Evolutionary conservation across 2,797 vertebrate species (phyloP), one percentile per base, ranked within the genome.

Genomic region (Hippoglossus hippoglossus): DNA sequence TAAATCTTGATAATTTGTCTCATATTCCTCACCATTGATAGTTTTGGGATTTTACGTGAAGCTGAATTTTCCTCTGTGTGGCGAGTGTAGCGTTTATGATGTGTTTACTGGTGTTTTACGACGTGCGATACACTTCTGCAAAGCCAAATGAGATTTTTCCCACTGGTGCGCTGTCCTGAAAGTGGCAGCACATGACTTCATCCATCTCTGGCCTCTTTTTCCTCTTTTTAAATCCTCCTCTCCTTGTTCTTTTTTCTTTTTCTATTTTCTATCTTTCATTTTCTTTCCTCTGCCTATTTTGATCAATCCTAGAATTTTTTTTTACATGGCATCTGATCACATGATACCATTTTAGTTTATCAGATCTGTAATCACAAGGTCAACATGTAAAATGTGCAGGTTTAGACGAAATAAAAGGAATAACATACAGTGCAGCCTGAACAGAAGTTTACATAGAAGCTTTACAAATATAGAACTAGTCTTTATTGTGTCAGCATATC

Each of bases 61-160:
- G 44, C 15, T 34, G 22, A 53, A 54, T 47, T 68, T 58, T 39
- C 61, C 60, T 34, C 3, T 63, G 19, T 28, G 11, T 25, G 15
- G 31, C 22, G 56, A 18, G 49, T 61, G 12, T 4, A 10, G 58
- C 47, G 73, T 86, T 84, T 65, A 83, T 36, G 24, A 26, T 4
- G 80, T 76, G 74, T 74, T 82, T 79, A 75, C 57, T 66, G 52
- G 41, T 7, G 22, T n/a, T 67, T 77, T 72, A 79, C 19, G 28
- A 84, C 15, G 80, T 87, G 78, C 0, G 19, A 75, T 39, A 39
- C 18, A 8, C 2, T 34, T 46, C 24, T 3, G 2, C 7, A 21
- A 63, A 73, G 77, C 79, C 79, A 84, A 69, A 60, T 2, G 1
- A 55, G 5, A 49, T 8, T 46, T 77, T 76, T 58, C 47, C 5